Conservation (phyloP, 2,888 invertebrate genomes). For the Cinara cedri region DNA sequence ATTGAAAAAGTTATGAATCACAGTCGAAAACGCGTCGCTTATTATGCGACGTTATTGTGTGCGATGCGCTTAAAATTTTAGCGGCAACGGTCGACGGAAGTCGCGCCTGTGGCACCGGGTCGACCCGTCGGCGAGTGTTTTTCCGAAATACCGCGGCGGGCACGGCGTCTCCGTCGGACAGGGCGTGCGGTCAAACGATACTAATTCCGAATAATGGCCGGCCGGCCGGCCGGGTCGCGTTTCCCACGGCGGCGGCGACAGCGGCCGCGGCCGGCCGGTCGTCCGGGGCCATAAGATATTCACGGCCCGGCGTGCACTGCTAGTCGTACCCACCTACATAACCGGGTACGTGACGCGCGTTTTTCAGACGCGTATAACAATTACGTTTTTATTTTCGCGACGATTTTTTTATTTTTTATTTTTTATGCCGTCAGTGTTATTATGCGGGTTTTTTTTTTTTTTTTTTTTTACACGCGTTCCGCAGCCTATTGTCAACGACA, state of each 20-base stretch:
- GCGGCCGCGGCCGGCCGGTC: not conserved
- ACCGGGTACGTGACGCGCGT: constrained; percentile 33
- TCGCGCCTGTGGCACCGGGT: too few species aligned
- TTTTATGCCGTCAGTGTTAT: constrained; percentile 1
- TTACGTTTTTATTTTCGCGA: not conserved
- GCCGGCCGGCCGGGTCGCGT: not conserved
- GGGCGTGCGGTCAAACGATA: not conserved
- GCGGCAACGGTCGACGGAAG: too few species aligned
- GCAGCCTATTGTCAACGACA: not conserved
- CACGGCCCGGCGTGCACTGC: constrained; percentile 16
- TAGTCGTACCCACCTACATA: not conserved
- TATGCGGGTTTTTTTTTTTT: constrained; percentile 27
- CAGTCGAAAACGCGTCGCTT: too few species aligned
- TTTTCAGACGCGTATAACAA: constrained; percentile 19
- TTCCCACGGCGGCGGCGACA: constrained; percentile 37
- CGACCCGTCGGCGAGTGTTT: too few species aligned
- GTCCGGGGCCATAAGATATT: constrained; percentile 28
- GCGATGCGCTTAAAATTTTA: too few species aligned
- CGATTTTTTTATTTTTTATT: not conserved
- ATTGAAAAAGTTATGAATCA: too few species aligned
- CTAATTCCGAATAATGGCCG: too few species aligned
- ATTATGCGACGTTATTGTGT: too few species aligned
- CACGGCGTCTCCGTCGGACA: too few species aligned
- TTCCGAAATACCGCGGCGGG: too few species aligned
- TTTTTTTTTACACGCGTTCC: not conserved